phyloP scores from a whole-genome alignment of 2,888 invertebrate genomes.

The Tipula helvola region DNA sequence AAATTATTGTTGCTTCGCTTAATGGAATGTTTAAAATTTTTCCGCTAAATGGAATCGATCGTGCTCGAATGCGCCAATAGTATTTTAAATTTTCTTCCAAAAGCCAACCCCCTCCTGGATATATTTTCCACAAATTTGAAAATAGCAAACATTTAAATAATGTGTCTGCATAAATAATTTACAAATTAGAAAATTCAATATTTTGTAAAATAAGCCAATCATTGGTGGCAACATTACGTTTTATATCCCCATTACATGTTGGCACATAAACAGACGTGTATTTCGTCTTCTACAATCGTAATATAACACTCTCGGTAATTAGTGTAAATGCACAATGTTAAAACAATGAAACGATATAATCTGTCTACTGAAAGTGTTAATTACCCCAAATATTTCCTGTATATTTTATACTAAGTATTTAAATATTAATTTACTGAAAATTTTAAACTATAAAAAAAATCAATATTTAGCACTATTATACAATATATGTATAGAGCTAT shows the following conservation, averaged over 20 bases:
- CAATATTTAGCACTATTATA: neutral
- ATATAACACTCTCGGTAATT: neutral
- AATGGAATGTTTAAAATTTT: too few species aligned
- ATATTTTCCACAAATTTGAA: neutral
- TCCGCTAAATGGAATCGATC: too few species aligned
- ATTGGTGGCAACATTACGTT: neutral
- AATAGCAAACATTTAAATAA: neutral
- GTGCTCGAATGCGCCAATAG: too few species aligned
- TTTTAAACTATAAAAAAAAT: neutral
- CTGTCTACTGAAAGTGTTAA: neutral
- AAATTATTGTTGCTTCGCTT: too few species aligned
- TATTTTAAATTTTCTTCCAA: too few species aligned
- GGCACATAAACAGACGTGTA: neutral
- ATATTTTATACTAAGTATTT: neutral
- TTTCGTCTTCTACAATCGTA: neutral
- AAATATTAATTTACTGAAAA: neutral
- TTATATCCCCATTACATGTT: neutral
- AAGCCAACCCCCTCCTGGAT: neutral
- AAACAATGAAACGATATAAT: neutral
- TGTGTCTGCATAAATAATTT: too few species aligned
- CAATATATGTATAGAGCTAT: neutral
- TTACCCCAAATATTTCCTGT: neutral
- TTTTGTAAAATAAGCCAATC: neutral
- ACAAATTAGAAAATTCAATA: too few species aligned
- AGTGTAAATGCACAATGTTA: neutral